These are phyloP conservation scores for Oriolus oriolus DNA, from an alignment of 2,113 vertebrate genomes.

Conservation along the genomic window DNA sequence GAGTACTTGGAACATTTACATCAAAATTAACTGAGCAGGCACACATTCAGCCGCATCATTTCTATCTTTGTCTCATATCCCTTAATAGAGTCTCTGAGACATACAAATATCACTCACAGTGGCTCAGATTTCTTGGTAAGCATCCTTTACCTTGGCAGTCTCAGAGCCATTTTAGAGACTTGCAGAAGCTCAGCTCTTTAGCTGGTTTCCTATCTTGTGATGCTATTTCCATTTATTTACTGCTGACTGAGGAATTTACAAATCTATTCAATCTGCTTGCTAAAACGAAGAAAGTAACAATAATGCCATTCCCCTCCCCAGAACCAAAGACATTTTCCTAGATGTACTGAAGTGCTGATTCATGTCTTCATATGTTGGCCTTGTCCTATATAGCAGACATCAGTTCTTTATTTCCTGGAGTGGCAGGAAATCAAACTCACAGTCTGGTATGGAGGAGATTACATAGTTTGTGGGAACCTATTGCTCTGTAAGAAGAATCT, in stretches of 20 bases:
- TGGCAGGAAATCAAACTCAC: conserved; percentile 1
- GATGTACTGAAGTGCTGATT: background rate
- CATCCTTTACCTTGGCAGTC: background rate
- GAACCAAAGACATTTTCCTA: background rate
- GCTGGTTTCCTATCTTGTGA: background rate
- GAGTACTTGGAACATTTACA: background rate
- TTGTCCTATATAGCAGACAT: background rate
- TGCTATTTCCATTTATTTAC: conserved; percentile 14
- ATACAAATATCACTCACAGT: background rate
- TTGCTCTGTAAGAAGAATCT: background rate
- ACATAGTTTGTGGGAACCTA: background rate
- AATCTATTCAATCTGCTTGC: background rate
- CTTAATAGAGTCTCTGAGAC: background rate
- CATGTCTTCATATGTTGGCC: background rate
- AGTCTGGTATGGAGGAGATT: background rate
- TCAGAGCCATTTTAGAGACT: background rate
- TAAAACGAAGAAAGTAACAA: background rate
- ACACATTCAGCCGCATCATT: background rate
- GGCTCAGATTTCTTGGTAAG: background rate
- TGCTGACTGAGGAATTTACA: background rate
- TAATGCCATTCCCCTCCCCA: background rate
- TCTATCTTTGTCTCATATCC: background rate
- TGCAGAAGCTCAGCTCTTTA: background rate
- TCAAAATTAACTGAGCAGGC: background rate
- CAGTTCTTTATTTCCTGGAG: background rate